Conservation (phyloP, 2,113 vertebrate genomes). For the Amblyornis subalaris region DNA sequence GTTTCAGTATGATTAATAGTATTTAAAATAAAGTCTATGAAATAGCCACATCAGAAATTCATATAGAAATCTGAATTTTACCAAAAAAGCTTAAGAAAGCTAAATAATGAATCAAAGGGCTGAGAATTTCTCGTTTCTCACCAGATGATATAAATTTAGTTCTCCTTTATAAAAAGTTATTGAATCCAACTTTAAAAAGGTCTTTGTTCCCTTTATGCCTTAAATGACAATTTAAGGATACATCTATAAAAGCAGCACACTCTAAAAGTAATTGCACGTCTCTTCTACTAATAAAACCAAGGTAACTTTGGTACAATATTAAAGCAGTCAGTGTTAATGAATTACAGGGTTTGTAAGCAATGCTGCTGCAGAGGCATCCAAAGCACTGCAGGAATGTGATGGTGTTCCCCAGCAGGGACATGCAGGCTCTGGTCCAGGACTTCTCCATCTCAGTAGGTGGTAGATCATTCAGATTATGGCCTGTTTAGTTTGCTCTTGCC, state of each 20-base stretch:
- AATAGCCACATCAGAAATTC: background rate
- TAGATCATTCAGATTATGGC: background rate
- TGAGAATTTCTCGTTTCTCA: background rate
- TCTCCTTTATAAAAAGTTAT: background rate
- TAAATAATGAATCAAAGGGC: background rate
- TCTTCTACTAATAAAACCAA: background rate
- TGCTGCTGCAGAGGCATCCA: background rate
- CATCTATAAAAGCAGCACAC: background rate
- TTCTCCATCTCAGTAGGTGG: background rate
- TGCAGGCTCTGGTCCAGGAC: accelerated
- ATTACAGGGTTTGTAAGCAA: background rate
- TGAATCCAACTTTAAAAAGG: background rate
- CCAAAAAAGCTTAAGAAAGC: background rate
- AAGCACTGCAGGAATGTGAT: slow-evolving; percentile 16
- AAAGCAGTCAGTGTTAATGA: background rate
- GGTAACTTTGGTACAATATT: background rate
- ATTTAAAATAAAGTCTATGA: background rate
- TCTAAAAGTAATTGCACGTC: background rate
- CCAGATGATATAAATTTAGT: background rate
- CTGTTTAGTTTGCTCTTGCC: background rate
- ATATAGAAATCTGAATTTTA: background rate
- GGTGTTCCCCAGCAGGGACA: background rate
- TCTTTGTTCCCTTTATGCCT: background rate
- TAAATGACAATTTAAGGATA: background rate
- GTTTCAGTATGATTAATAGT: background rate